phyloP scores from a whole-genome alignment of 2,797 vertebrate species.

The Silurus aristotelis region DNA sequence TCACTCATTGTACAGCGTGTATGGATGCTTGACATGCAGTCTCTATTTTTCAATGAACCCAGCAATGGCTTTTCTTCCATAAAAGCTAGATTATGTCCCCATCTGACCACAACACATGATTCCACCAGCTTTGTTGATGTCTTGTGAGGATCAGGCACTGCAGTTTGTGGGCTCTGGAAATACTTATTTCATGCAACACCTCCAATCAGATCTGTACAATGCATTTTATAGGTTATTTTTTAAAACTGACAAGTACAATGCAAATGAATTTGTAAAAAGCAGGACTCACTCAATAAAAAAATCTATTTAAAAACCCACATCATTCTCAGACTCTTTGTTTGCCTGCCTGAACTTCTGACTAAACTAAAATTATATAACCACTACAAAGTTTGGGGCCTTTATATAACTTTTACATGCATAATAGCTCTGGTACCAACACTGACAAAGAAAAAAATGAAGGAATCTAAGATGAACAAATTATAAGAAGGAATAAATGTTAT shows the following conservation, averaged over 20 bases:
- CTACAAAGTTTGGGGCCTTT: neutral
- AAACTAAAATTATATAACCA: neutral
- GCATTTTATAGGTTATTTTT: neutral
- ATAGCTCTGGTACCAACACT: neutral
- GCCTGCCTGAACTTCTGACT: neutral
- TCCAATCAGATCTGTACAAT: neutral
- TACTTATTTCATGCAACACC: neutral
- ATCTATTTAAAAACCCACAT: neutral
- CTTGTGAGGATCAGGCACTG: neutral
- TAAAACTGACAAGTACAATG: neutral
- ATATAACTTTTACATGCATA: neutral
- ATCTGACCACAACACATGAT: neutral
- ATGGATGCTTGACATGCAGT: neutral
- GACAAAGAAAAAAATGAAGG: neutral
- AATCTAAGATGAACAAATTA: neutral
- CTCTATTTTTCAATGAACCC: neutral
- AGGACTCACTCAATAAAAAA: neutral
- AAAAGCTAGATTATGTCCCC: neutral
- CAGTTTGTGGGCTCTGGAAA: neutral
- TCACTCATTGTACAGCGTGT: neutral
- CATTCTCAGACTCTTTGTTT: neutral
- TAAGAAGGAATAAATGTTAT: neutral
- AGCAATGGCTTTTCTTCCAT: neutral
- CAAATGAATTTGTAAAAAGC: neutral
- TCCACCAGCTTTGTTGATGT: neutral